These are phyloP conservation scores for Talpa occidentalis DNA, from an alignment of 2,113 vertebrate species.

Conservation along the genomic window DNA sequence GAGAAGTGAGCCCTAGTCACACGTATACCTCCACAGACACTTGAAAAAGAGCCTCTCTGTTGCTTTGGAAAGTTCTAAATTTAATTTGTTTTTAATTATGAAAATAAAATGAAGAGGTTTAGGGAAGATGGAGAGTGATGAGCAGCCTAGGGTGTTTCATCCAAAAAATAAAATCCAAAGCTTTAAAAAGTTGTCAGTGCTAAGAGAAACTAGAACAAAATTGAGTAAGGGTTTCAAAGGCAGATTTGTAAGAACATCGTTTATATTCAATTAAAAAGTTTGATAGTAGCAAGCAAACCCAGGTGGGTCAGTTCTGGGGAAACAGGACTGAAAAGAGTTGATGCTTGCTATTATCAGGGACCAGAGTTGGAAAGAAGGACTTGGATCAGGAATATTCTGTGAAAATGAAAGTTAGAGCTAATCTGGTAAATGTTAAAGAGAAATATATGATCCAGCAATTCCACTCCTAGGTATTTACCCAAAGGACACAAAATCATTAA, in stretches of 20 bases:
- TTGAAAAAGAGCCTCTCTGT: neutral
- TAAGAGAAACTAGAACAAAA: conserved; percentile 51
- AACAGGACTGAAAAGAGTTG: neutral
- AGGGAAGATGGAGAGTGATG: neutral
- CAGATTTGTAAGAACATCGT: neutral
- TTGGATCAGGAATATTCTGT: neutral
- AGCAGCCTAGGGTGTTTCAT: neutral
- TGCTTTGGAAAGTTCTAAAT: conserved; percentile 70
- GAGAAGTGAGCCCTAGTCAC: conserved; percentile 40
- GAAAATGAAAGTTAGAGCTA: neutral
- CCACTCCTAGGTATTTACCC: too few species aligned
- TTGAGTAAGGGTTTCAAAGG: conserved; percentile 26
- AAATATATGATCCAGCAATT: too few species aligned
- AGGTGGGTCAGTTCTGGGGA: neutral
- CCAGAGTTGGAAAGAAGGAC: neutral
- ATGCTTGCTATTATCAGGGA: neutral
- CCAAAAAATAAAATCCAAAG: neutral
- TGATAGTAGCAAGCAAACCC: neutral
- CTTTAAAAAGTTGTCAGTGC: neutral
- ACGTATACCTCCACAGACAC: neutral
- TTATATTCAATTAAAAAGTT: neutral
- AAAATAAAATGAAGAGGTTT: conserved; percentile 51
- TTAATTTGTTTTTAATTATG: conserved; percentile 64
- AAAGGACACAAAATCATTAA: too few species aligned
- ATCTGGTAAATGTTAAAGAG: neutral